Evolutionary conservation across 2,888 invertebrate genomes (phyloP).

Genomic region (Eulithis prunata): DNA sequence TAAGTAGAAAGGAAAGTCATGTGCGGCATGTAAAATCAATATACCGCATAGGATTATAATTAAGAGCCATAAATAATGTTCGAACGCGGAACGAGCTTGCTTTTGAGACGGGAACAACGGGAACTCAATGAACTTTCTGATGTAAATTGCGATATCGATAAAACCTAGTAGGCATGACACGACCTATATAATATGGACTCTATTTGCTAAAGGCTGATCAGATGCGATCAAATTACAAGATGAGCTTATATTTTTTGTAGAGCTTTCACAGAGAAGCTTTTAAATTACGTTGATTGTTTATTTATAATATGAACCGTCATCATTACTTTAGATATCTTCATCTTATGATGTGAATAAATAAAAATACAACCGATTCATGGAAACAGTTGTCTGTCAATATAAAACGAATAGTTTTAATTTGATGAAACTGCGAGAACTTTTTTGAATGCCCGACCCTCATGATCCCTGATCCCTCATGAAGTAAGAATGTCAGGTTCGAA

Average conservation of each 20-base stretch:
- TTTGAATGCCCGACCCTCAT: too few species aligned
- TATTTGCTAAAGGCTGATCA: slow-evolving; percentile 9
- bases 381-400: too few species aligned
- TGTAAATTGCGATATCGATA: slow-evolving; percentile 33
- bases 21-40: slow-evolving; percentile 56
- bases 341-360: too few species aligned
- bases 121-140: slow-evolving; percentile 54
- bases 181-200: slow-evolving; percentile 13
- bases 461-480: not conserved
- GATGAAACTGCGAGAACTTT: too few species aligned
- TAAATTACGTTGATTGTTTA: too few species aligned
- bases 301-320: too few species aligned
- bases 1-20: slow-evolving; percentile 49
- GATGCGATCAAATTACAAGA: not conserved
- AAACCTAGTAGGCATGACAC: slow-evolving; percentile 26
- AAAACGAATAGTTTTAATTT: too few species aligned
- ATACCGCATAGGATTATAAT: slow-evolving; percentile 58
- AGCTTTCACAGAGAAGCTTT: too few species aligned
- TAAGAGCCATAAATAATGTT: slow-evolving; percentile 66
- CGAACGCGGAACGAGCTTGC: slow-evolving; percentile 54
- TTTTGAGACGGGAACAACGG: slow-evolving; percentile 45
- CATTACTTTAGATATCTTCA: too few species aligned
- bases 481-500: slow-evolving; percentile 8
- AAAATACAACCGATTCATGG: too few species aligned
- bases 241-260: too few species aligned